A percentile compares a stretch with the other conserved stretches of the same genome.
Evolutionary conservation across 2,888 invertebrate species (phyloP).

Genomic region (Tyria jacobaeae): DNA sequence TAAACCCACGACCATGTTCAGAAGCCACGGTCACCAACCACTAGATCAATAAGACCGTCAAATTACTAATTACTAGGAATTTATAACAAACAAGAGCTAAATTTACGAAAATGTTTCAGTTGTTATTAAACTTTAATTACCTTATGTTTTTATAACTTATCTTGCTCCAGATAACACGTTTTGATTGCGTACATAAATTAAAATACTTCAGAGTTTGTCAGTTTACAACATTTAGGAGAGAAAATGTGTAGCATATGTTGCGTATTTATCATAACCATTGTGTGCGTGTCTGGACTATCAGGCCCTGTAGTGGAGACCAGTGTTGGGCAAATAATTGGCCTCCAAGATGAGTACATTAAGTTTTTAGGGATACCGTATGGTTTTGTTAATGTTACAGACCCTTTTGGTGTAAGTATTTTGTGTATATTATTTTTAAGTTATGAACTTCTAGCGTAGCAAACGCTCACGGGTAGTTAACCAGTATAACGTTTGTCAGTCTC

Average conservation of each 20-base stretch:
- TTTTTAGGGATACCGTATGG: constrained; percentile 20
- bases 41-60: no score
- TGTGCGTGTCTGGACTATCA: neutral
- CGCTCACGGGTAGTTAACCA: no score
- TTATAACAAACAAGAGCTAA: no score
- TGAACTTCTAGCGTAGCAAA: no score
- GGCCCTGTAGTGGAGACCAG: neutral
- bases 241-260: neutral
- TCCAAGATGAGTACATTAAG: neutral
- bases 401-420: constrained; percentile 21
- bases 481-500: no score
- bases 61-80: no score
- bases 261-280: neutral
- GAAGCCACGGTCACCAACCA: no score
- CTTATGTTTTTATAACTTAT: neutral
- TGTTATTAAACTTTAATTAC: neutral
- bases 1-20: no score
- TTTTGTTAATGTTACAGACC: neutral
- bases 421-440: no score
- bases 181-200: neutral
- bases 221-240: neutral
- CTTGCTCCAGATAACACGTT: neutral
- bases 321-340: neutral
- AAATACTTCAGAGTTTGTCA: neutral
- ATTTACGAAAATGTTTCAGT: no score